Base-by-base conservation (phyloP, 2,113 vertebrate species). In the Naja naja region DNA sequence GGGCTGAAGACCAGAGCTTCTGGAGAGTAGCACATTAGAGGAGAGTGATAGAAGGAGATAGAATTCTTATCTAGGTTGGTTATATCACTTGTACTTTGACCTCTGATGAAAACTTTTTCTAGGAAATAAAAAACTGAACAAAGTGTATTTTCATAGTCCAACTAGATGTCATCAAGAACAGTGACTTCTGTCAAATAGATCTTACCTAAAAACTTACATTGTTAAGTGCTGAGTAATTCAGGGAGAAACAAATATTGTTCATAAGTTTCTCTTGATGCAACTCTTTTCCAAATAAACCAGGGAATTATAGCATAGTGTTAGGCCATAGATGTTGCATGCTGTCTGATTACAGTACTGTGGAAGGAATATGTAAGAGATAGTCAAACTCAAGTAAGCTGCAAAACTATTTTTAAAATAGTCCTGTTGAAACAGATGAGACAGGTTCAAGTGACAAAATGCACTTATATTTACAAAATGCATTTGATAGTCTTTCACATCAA, bases 351-450 rank as follows among this genome's bases (percentile, higher is more conserved):
- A 27, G 4, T 2, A 16, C 8, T 91, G 85, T 94, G 93, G 1
- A 0, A 88, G 54, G 27, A 90, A 47, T 92, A 5, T 16, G 85
- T 3, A 52, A 91, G 60, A 5, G 8, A 58, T 94, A 45, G 91
- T 85, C 53, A 27, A 0, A 0, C 53, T 93, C 25, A 89, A 92
- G 45, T 92, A 91, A 90, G 93, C 91, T 89, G 49, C 0, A 0
- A 94, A 92, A 49, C 55, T 94, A 90, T 96, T 93, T 95, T 92
- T 95, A 23, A 95, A 91, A 30, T 87, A 20, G 25, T 93, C 11
- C 92, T 87, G 39, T 92, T 96, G n/a, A 95, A 95, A 92, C 86
- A 95, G 93, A 91, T 93, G 89, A 95, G 94, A 89, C 9, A 94
- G n/a, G 0, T 0, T 91, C 90, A 85, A 39, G 47, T 94, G 94